phyloP scores from a whole-genome alignment of 2,888 invertebrate genomes.

The Tridacna crocea region DNA sequence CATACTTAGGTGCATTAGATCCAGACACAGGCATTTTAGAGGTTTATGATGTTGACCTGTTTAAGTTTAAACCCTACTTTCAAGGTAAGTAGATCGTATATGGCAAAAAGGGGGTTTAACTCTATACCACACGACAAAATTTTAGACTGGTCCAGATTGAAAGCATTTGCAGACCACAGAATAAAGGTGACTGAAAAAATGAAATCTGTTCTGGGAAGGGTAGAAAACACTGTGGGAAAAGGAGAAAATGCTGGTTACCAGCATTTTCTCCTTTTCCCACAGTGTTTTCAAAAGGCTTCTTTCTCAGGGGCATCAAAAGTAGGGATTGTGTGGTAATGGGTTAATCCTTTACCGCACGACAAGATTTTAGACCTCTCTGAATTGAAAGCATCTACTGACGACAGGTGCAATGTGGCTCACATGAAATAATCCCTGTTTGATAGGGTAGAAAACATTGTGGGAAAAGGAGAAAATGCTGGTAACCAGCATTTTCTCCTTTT shows the following conservation, averaged over 20 bases:
- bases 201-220: neutral
- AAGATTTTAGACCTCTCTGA: too few species aligned
- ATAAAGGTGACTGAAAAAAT: neutral
- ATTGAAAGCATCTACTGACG: too few species aligned
- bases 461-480: neutral
- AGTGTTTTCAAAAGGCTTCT: neutral
- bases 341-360: neutral
- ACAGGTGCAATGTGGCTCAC: too few species aligned
- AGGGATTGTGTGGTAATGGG: neutral
- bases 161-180: neutral
- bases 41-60: constrained; percentile 65
- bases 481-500: constrained; percentile 1
- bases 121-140: neutral
- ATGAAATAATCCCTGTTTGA: too few species aligned
- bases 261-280: constrained; percentile 13
- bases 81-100: constrained; percentile 32
- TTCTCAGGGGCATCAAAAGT: neutral
- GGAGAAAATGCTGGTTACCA: constrained; percentile 7
- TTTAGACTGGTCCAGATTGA: neutral
- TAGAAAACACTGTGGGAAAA: constrained; percentile 11
- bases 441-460: neutral
- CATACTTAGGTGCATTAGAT: constrained; percentile 68
- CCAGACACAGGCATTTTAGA: constrained; percentile 68
- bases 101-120: neutral
- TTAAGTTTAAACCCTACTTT: constrained; percentile 64